Base-by-base conservation (phyloP, 2,113 vertebrate genomes). In the Polypterus bichir region DNA sequence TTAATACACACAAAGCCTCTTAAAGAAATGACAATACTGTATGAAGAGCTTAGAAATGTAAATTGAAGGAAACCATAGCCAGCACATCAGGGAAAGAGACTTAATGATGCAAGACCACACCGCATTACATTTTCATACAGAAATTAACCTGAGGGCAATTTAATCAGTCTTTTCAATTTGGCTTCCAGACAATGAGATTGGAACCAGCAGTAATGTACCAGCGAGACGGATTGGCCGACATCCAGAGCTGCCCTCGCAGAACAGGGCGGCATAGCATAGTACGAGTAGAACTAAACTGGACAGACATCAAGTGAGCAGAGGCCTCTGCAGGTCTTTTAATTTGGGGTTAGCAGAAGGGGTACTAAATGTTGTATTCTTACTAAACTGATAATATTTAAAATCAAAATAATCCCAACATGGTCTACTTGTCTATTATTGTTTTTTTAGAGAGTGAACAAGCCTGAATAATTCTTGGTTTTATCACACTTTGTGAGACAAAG, bases 11-110 rank as follows among this genome's bases (percentile, higher is more conserved):
- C 67, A 54, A 66, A 77, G 64, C 67, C 53, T 64, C 57, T 62
- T 68, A 61, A 67, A 63, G 66, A 54, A 67, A 49, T 55, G 45
- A 44, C 59, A 66, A 64, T 65, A 73, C 68, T 68, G 49, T 54
- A 75, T 62, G 67, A 68, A 62, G 57, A 69, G 71, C 68, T 75
- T 74, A 65, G 62, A 71, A 74, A 80, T 81, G 68, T 66, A 76
- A 79, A 82, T 73, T 9, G 71, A 66, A 65, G 55, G 68, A 65
- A 63, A 68, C 66, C 64, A 54, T 66, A 60, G 51, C 65, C 58
- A 45, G 55, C 60, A 63, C 60, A 46, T 55, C 59, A 64, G 64
- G 61, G 65, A 65, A 66, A 54, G 57, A 4, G 11, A 55, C 66
- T 71, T 68, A 77, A 70, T 69, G 61, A 53, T 59, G 59, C 49